Conservation (phyloP, 2,113 vertebrate species). For the Microtus ochrogaster region DNA sequence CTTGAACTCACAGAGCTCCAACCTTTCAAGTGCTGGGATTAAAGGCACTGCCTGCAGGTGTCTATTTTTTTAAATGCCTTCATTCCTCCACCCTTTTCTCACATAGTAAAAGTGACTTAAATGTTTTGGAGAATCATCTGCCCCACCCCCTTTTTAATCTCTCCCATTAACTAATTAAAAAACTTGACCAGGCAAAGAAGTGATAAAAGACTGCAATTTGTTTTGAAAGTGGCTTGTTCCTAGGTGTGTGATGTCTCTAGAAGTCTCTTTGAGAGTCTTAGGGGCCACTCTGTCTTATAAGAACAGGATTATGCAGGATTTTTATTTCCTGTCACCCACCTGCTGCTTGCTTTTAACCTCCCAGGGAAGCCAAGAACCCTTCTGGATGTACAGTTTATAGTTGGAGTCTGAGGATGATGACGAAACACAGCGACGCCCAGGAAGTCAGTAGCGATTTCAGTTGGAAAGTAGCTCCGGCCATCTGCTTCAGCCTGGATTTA, state of each 20-base stretch:
- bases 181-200: neutral
- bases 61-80: neutral
- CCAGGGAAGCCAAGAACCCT: neutral
- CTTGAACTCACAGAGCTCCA: neutral
- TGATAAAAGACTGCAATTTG: neutral
- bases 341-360: slow-evolving; percentile 36
- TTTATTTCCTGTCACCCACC: slow-evolving; percentile 49
- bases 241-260: neutral
- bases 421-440: slow-evolving; percentile 27
- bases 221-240: slow-evolving; percentile 23
- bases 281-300: neutral
- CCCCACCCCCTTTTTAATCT: neutral
- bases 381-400: neutral
- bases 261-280: neutral
- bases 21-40: neutral
- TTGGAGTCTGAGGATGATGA: slow-evolving; percentile 16
- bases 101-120: neutral
- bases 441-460: slow-evolving; percentile 39
- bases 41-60: neutral
- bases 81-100: neutral
- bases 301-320: slow-evolving; percentile 31
- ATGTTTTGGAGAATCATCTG: neutral
- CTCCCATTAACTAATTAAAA: neutral
- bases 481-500: slow-evolving; percentile 31
- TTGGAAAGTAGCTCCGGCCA: slow-evolving; percentile 55